phyloP scores from a whole-genome alignment of 2,888 invertebrate species.

The Macrosiphum euphorbiae region DNA sequence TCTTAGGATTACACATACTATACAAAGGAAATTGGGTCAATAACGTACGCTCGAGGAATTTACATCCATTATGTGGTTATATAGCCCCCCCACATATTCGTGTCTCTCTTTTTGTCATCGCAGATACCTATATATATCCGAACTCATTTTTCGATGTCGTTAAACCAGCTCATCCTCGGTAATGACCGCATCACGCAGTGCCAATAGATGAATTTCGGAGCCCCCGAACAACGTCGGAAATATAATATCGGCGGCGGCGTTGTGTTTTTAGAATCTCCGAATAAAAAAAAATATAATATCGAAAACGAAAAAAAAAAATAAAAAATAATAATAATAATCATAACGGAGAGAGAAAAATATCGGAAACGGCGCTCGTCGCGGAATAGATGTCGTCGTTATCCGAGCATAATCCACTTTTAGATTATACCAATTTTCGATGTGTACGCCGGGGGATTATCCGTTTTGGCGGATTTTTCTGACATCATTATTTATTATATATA shows the following conservation, averaged over 20 bases:
- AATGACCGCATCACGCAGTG: slow-evolving; percentile 6
- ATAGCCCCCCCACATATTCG: neutral
- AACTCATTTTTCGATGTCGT: slow-evolving; percentile 45
- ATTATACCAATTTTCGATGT: slow-evolving; percentile 26
- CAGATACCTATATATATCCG: neutral
- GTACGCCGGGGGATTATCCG: neutral
- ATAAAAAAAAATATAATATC: neutral
- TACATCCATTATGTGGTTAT: slow-evolving; percentile 36
- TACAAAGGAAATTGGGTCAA: slow-evolving; percentile 39
- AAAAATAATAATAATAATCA: neutral
- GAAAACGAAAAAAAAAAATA: neutral
- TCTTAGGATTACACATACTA: neutral
- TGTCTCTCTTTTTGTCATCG: slow-evolving; percentile 6
- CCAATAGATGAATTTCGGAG: slow-evolving; percentile 30
- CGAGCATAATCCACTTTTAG: neutral
- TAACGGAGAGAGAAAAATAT: neutral
- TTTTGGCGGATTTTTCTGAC: neutral
- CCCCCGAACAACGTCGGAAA: neutral
- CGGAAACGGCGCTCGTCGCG: neutral
- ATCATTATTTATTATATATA: neutral
- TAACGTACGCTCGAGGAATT: slow-evolving; percentile 39
- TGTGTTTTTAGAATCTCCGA: slow-evolving; percentile 14
- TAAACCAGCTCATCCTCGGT: slow-evolving; percentile 42
- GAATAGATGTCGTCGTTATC: slow-evolving; percentile 8
- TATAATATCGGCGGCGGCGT: neutral